phyloP scores from a whole-genome alignment of 2,797 vertebrate genomes.

The Adrianichthys oophorus region DNA sequence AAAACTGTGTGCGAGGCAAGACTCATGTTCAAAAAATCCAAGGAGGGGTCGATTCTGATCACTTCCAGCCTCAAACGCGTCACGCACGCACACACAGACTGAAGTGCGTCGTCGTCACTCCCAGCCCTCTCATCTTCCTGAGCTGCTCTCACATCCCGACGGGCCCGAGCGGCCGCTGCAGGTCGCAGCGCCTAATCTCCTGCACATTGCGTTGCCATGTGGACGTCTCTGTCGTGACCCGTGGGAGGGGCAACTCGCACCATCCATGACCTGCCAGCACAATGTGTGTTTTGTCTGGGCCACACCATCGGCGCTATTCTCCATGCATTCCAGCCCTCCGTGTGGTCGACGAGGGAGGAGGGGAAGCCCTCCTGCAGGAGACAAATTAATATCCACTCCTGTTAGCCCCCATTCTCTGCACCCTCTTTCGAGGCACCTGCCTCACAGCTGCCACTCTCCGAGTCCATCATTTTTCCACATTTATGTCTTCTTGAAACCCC shows the following conservation, averaged over 20 bases:
- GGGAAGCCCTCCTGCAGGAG: conserved; percentile 50
- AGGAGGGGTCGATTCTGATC: conserved; percentile 63
- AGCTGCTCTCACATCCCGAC: conserved; percentile 63
- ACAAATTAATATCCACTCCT: conserved; percentile 76
- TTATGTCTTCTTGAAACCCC: background rate
- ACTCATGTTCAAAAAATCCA: conserved; percentile 65
- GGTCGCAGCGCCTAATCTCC: conserved; percentile 74
- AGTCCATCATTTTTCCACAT: conserved; percentile 7
- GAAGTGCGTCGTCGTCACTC: conserved; percentile 38
- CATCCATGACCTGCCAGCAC: conserved; percentile 73
- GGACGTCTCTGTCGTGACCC: conserved; percentile 75
- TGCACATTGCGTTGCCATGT: conserved; percentile 62
- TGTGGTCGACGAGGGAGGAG: conserved; percentile 64
- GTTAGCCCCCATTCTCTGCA: conserved; percentile 25
- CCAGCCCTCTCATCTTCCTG: conserved; percentile 62
- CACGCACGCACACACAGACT: conserved; percentile 33
- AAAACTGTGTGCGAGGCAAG: conserved; percentile 51
- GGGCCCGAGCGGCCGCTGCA: conserved; percentile 44
- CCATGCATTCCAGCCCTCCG: conserved; percentile 75
- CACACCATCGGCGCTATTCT: conserved; percentile 69
- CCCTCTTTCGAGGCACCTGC: conserved; percentile 63
- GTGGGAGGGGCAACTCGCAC: conserved; percentile 73
- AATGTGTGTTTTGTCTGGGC: conserved; percentile 81
- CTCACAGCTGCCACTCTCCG: conserved; percentile 58
- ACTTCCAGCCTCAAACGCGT: conserved; percentile 59